A percentile compares a stretch with the other conserved stretches of the same genome.
phyloP scores from a whole-genome alignment of 1,140 invertebrate species.

The Prorops nasuta region DNA sequence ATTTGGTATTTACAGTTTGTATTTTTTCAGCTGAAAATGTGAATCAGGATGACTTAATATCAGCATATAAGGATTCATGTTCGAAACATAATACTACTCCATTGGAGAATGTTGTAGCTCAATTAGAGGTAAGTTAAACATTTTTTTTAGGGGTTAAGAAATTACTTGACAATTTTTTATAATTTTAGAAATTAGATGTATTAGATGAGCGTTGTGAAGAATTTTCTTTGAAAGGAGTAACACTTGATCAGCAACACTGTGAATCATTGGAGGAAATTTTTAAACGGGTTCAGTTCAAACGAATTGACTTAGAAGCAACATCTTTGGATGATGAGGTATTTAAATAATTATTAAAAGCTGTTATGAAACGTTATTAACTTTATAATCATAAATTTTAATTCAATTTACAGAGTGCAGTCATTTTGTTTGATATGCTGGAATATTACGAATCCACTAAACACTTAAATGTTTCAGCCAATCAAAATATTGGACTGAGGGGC shows the following conservation, averaged over 20 bases:
- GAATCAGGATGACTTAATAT: constrained; percentile 64
- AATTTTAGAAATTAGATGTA: constrained; percentile 37
- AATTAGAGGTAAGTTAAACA: constrained; percentile 63
- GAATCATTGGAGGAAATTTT: constrained; percentile 78
- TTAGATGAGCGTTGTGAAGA: constrained; percentile 50
- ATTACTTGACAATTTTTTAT: constrained; percentile 3
- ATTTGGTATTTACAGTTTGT: too few species aligned
- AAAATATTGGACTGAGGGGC: constrained; percentile 69
- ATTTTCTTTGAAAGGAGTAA: constrained; percentile 57
- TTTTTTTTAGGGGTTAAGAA: constrained; percentile 8
- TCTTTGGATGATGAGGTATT: constrained; percentile 71
- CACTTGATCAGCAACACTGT: constrained; percentile 62
- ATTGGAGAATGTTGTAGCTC: constrained; percentile 66
- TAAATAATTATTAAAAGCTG: constrained; percentile 16
- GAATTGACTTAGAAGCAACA: constrained; percentile 67
- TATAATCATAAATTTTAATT: constrained; percentile 15
- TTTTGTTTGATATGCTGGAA: constrained; percentile 88
- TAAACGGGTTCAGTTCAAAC: constrained; percentile 70
- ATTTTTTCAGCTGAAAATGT: constrained; percentile 57
- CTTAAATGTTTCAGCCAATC: constrained; percentile 76
- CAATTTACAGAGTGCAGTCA: constrained; percentile 55
- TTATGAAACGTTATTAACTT: constrained; percentile 6
- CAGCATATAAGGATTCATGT: constrained; percentile 71
- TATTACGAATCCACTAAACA: constrained; percentile 83
- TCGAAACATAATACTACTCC: constrained; percentile 67